These are phyloP conservation scores for Chloropsis cyanopogon DNA, from an alignment of 2,113 vertebrate genomes.

Conservation along the genomic window DNA sequence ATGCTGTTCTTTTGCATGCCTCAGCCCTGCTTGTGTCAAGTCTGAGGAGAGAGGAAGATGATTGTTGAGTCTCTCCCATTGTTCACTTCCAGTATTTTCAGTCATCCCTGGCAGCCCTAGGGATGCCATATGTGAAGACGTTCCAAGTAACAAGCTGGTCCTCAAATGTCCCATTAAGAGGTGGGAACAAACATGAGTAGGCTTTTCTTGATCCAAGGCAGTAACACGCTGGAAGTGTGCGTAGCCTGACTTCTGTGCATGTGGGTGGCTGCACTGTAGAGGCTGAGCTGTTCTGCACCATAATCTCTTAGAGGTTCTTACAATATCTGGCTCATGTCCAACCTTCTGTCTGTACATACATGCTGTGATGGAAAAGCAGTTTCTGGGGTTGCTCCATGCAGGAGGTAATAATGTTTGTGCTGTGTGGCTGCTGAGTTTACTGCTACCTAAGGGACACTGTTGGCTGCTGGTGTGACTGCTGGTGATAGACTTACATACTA, in stretches of 20 bases:
- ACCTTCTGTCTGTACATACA: not conserved
- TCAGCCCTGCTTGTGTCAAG: not conserved
- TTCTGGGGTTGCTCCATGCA: not conserved
- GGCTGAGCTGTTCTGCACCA: not conserved
- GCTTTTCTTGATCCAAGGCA: not conserved
- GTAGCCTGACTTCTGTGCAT: not conserved
- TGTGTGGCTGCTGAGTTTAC: not conserved
- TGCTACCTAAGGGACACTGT: not conserved
- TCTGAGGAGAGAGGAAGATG: not conserved
- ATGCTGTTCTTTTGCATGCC: slow-evolving; percentile 9
- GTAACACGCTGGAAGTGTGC: not conserved
- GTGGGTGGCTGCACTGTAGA: not conserved
- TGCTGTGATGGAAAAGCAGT: not conserved
- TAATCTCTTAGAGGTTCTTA: not conserved
- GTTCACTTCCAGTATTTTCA: slow-evolving; percentile 42
- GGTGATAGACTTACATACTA: not conserved
- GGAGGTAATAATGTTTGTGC: not conserved
- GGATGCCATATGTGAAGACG: not conserved
- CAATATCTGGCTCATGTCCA: not conserved
- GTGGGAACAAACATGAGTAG: not conserved
- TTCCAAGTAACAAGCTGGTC: not conserved
- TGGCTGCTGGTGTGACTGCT: not conserved
- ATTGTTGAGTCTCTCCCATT: slow-evolving; percentile 1
- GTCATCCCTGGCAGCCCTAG: not conserved
- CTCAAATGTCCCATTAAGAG: not conserved